Evolutionary conservation across 2,797 vertebrate species (phyloP).

Genomic region (Basileuterus tristriatus): DNA sequence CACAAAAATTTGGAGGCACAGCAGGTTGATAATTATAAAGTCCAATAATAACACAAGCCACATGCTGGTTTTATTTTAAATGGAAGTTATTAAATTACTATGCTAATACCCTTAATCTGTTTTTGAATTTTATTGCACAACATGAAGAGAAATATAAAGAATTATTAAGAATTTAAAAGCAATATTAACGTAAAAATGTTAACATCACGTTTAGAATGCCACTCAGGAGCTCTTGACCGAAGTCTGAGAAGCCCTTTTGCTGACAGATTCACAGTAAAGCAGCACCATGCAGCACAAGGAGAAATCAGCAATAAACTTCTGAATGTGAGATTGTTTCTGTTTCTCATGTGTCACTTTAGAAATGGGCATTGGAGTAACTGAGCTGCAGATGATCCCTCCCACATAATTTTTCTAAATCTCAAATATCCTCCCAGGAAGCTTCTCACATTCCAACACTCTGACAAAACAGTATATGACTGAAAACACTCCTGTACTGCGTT

Average conservation of each 20-base stretch:
- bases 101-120: slow-evolving; percentile 29
- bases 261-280: not conserved
- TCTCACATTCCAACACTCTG: not conserved
- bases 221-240: not conserved
- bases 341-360: not conserved
- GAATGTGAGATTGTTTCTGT: not conserved
- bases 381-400: not conserved
- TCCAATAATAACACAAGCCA: slow-evolving; percentile 19
- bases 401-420: not conserved
- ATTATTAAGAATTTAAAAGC: not conserved
- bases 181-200: not conserved
- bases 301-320: not conserved
- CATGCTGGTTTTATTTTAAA: slow-evolving; percentile 43
- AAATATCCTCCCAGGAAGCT: not conserved
- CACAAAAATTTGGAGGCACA: slow-evolving; percentile 17
- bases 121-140: not conserved
- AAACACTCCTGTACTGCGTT: not conserved
- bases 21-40: slow-evolving; percentile 40
- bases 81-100: slow-evolving; percentile 37
- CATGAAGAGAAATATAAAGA: not conserved
- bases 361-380: not conserved
- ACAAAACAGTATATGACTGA: not conserved
- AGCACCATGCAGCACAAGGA: not conserved
- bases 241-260: not conserved
- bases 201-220: not conserved